These are phyloP conservation scores for Brenthis daphne DNA, from an alignment of 2,888 invertebrate species.

Conservation along the genomic window DNA sequence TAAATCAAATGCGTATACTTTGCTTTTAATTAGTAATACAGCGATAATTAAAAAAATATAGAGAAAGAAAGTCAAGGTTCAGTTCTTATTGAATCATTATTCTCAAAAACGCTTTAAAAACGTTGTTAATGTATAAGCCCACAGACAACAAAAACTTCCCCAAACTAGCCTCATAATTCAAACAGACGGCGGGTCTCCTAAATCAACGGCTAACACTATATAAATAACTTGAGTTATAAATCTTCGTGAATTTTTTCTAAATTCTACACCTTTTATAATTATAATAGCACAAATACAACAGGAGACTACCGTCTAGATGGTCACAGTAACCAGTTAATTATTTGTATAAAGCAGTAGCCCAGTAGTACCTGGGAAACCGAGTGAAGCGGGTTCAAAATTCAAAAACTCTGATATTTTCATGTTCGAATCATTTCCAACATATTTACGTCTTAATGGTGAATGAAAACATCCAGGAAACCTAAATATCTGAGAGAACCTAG, in stretches of 20 bases:
- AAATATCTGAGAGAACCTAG: too few species aligned
- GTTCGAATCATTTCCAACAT: too few species aligned
- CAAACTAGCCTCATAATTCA: constrained; percentile 17
- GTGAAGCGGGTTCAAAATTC: too few species aligned
- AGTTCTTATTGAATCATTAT: not conserved
- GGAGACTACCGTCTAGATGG: not conserved
- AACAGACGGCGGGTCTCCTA: constrained; percentile 13
- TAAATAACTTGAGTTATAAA: constrained; percentile 13
- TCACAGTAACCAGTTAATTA: not conserved
- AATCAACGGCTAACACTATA: constrained; percentile 17
- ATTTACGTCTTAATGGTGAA: too few species aligned
- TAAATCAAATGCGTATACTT: too few species aligned
- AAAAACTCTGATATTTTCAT: too few species aligned
- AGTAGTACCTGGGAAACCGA: too few species aligned
- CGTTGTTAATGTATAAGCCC: not conserved
- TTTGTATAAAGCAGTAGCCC: too few species aligned
- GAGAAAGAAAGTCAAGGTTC: too few species aligned
- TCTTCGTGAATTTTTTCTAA: constrained; percentile 2
- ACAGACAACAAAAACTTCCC: constrained; percentile 4
- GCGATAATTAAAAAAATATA: too few species aligned
- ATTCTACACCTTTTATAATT: not conserved
- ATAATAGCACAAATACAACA: not conserved
- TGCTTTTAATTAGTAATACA: too few species aligned
- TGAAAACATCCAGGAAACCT: too few species aligned
- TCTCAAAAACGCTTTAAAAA: constrained; percentile 1